Base-by-base conservation (phyloP, 1,140 invertebrate species). In the Drosophila leontia region DNA sequence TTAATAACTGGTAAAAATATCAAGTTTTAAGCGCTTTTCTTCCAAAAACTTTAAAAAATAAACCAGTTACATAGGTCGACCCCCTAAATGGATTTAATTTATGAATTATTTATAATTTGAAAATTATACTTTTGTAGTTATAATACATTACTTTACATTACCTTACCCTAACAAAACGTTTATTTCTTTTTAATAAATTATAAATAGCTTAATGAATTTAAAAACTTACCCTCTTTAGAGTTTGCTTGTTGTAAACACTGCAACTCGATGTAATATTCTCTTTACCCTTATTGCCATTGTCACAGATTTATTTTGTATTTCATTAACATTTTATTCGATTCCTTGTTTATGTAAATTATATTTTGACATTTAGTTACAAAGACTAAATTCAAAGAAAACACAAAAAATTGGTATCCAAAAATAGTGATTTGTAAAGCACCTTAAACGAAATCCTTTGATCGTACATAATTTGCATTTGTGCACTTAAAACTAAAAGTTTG, bases 401-500 rank as follows among this genome's bases (percentile, higher is more conserved):
- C 41, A 75, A 80, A 68, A 82, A 76, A 64, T 50, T 71, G 44
- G 67, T 60, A 45, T 82, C 59, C 59, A 87, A 87, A 86, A 86
- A 87, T 86, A 71, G 76, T 78, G 34, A 67, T 84, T 68, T 72
- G 64, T 75, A 79, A 86, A 87, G 82, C 83, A 85, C 79, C 79
- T 71, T 76, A 78, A 55, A 78, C 39, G 61, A 76, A 82, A 75
- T 65, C 62, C 65, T 59, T 87, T 61, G 47, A 68, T 72, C 65
- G 65, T 79, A 72, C 81, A 48, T 61, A 65, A 61, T 76, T 61
- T 65, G 45, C 68, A 48, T 87, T 78, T 79, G 83, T 86, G 83
- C 75, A 51, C 75, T 78, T 82, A 58, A 68, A 67, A 70, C 70
- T 70, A 80, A 69, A 70, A 76, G 61, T 32, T 53, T 45, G 58